Percentiles rank a stretch among this genome's conserved stretches.
Conservation (phyloP, 2,113 vertebrate species). For the Mus pahari region DNA sequence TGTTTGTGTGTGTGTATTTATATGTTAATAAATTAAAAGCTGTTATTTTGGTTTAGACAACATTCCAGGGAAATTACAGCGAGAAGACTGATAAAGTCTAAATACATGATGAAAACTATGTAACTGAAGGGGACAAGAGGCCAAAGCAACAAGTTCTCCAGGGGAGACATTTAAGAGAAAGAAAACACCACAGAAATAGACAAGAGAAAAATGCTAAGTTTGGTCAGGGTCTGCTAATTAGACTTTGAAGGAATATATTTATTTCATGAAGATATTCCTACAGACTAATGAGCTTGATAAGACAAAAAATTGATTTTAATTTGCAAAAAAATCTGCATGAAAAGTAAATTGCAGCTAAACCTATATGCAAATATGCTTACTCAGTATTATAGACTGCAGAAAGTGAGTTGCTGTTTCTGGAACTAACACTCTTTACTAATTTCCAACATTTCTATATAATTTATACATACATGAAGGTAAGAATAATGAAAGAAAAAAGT, state of each 20-base stretch:
- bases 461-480: background rate
- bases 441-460: background rate
- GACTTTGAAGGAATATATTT: background rate
- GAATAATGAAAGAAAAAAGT: background rate
- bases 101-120: background rate
- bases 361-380: background rate
- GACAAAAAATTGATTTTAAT: background rate
- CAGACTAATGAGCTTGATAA: background rate
- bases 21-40: no score
- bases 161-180: background rate
- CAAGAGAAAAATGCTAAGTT: background rate
- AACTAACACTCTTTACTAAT: background rate
- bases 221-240: background rate
- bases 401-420: background rate
- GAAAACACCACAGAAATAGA: background rate
- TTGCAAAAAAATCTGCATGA: conserved; percentile 41
- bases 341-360: background rate
- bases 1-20: background rate
- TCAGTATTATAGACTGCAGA: background rate
- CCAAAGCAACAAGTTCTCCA: background rate
- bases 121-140: background rate
- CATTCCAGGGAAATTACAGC: background rate
- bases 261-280: background rate
- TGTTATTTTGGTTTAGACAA: background rate
- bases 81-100: background rate